These are phyloP conservation scores for Crotophaga sulcirostris DNA, from an alignment of 2,113 vertebrate species.

Conservation along the genomic window DNA sequence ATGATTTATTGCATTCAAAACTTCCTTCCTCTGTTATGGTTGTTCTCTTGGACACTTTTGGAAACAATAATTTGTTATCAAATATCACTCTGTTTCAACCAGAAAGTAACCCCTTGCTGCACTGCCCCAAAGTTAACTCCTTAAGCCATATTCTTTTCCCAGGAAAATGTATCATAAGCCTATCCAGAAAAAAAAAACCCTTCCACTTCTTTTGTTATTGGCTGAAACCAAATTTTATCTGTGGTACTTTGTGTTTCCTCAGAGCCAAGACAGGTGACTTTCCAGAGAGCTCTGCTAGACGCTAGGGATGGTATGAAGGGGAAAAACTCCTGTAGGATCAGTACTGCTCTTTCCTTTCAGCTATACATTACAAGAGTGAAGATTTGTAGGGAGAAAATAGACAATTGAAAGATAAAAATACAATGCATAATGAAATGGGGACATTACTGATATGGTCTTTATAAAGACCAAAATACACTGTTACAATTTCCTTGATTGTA, in stretches of 20 bases:
- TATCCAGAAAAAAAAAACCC: not conserved
- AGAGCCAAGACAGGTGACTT: not conserved
- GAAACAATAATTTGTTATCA: not conserved
- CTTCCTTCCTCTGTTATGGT: not conserved
- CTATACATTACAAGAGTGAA: not conserved
- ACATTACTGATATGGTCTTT: not conserved
- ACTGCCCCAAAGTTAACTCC: not conserved
- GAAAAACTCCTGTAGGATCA: not conserved
- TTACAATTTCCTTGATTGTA: not conserved
- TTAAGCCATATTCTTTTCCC: not conserved
- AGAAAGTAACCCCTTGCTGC: not conserved
- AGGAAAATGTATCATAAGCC: not conserved
- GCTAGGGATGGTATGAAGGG: not conserved
- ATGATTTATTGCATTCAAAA: not conserved
- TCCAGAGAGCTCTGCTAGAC: not conserved
- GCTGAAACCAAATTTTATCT: not conserved
- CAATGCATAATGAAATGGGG: not conserved
- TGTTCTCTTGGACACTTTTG: not conserved
- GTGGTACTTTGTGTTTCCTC: not conserved
- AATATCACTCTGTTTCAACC: not conserved
- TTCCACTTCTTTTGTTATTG: not conserved
- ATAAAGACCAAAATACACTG: not conserved
- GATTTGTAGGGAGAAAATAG: not conserved
- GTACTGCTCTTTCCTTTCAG: not conserved
- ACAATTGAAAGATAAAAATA: not conserved